phyloP scores from a whole-genome alignment of 2,797 vertebrate species.

The Silurus aristotelis region DNA sequence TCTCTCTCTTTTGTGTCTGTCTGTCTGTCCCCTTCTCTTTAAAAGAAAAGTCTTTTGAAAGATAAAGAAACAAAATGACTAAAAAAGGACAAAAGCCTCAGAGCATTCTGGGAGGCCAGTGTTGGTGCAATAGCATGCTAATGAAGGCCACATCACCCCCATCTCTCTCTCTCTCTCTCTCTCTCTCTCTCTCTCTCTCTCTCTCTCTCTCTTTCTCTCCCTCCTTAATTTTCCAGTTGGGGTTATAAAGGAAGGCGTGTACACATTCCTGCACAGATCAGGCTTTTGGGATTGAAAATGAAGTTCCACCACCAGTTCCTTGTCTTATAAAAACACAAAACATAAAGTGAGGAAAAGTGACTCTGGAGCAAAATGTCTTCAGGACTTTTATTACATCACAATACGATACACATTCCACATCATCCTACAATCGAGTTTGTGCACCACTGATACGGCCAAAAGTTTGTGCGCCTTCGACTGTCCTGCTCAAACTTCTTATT shows the following conservation, averaged over 20 bases:
- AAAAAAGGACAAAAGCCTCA: constrained; percentile 23
- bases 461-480: background rate
- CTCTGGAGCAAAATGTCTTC: background rate
- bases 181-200: background rate
- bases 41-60: constrained; percentile 7
- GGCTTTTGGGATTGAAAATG: background rate
- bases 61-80: constrained; percentile 25
- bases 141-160: constrained; percentile 76
- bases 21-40: background rate
- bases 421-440: background rate
- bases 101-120: constrained; percentile 54
- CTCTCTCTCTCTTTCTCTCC: background rate
- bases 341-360: background rate
- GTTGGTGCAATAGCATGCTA: constrained; percentile 76
- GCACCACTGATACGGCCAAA: background rate
- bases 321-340: background rate
- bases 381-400: background rate
- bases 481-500: background rate
- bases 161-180: constrained; percentile 58
- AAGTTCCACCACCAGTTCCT: background rate
- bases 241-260: background rate
- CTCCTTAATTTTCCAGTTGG: background rate
- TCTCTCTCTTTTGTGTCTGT: background rate
- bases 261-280: background rate
- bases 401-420: background rate